Base-by-base conservation (phyloP, 2,888 invertebrate species). In the Ischnura elegans region DNA sequence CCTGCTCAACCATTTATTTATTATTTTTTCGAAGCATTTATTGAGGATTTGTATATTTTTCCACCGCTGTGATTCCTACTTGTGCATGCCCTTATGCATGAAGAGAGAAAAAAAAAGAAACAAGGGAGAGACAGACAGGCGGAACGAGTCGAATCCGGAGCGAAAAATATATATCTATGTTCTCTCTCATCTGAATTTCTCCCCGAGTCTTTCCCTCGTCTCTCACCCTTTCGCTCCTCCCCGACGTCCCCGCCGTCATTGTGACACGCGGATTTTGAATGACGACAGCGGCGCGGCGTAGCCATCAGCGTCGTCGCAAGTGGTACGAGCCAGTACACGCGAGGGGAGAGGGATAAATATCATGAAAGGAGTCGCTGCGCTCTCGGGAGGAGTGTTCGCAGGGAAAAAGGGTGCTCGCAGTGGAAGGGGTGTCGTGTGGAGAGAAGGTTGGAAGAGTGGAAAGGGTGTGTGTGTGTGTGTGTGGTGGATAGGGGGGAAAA, bases 211-310 rank as follows among this genome's bases (percentile, higher is more conserved):
- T 13, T 1, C 8, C 2, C 51, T 19, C 51, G 13, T 45, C 86
- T n/a, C 43, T n/a, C 25, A n/a, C n/a, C n/a, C n/a, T n/a, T n/a
- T n/a, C n/a, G n/a, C n/a, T n/a, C n/a, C n/a, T n/a, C n/a, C n/a
- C n/a, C n/a, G n/a, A n/a, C n/a, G n/a, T n/a, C n/a, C 25, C 21
- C n/a, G 42, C 36, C 55, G 87, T 29, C 90, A 43, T 42, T 61
- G 90, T 90, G 90, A 90, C 90, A 90, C 90, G 43, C 90, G 76
- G 25, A 90, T 90, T 90, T 66, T 43, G 90, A 87, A 87, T 55
- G 87, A 87, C 87, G 87, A 55, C 87, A 51, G n/a, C 61, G 61
- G n/a, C 8, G n/a, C 61, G 61, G n/a, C 8, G 61, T 29, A 55
- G 36, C 87, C 87, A 55, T 87, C 55, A 87, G 42, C 55, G 51